Percentiles rank a stretch among this genome's conserved stretches.
phyloP scores from a whole-genome alignment of 2,888 invertebrate genomes.

The Drosophila macrospina region DNA sequence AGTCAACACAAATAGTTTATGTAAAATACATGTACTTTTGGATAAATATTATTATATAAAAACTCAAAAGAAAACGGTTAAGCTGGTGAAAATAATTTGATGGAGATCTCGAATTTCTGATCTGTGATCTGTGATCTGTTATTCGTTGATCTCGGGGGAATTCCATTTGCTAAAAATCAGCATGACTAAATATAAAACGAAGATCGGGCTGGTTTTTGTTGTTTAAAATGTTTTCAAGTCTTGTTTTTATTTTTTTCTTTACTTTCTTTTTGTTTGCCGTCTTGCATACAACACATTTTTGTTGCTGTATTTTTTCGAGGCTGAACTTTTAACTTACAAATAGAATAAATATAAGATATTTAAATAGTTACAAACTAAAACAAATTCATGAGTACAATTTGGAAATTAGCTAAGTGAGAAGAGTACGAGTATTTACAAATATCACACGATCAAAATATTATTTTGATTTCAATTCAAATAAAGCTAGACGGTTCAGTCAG shows the following conservation, averaged over 20 bases:
- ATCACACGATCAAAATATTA: constrained; percentile 69
- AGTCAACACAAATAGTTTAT: constrained; percentile 60
- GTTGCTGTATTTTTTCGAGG: constrained; percentile 13
- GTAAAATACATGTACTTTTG: constrained; percentile 46
- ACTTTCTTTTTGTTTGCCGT: constrained; percentile 65
- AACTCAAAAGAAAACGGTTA: constrained; percentile 29
- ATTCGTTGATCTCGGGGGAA: constrained; percentile 59
- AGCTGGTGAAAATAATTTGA: constrained; percentile 62
- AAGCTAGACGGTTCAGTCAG: constrained; percentile 70
- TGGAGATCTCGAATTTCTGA: constrained; percentile 39
- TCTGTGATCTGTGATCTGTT: constrained; percentile 1
- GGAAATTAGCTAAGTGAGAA: constrained; percentile 54
- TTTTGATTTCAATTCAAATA: constrained; percentile 44
- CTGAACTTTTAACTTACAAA: constrained; percentile 51
- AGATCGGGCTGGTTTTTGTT: constrained; percentile 45
- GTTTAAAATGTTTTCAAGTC: constrained; percentile 51
- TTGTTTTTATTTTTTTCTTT: constrained; percentile 43
- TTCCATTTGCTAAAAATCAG: constrained; percentile 71
- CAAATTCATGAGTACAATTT: constrained; percentile 56
- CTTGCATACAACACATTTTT: not conserved
- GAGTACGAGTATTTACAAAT: constrained; percentile 56
- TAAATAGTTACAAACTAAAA: constrained; percentile 63
- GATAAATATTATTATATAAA: constrained; percentile 39
- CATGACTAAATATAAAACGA: constrained; percentile 69
- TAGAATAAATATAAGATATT: constrained; percentile 73